A percentile compares a stretch with the other conserved stretches of the same genome.
Evolutionary conservation across 2,888 invertebrate species (phyloP).

Genomic region (Protonemura montana): DNA sequence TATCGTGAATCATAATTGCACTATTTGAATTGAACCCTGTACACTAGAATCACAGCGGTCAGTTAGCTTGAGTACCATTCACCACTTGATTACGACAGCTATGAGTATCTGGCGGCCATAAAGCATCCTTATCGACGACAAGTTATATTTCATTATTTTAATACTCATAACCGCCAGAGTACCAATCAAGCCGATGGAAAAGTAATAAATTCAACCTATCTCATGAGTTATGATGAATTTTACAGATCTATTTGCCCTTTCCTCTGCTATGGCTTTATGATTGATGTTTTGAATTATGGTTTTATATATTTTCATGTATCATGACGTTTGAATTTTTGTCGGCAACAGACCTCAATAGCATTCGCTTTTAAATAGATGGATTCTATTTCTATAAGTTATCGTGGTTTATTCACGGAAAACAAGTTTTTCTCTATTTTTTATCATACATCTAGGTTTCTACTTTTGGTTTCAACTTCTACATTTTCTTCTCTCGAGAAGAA

Average conservation of each 20-base stretch:
- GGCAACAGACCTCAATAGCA: background rate
- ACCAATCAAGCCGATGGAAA: slow-evolving; percentile 16
- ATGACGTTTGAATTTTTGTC: background rate
- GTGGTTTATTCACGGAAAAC: background rate
- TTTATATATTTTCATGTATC: slow-evolving; percentile 24
- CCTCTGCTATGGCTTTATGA: slow-evolving; percentile 2
- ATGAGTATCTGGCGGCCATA: slow-evolving; percentile 15
- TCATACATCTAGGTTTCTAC: too few species aligned
- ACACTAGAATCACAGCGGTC: slow-evolving; percentile 5
- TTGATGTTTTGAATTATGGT: slow-evolving; percentile 25
- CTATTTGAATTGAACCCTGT: slow-evolving; percentile 13
- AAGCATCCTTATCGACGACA: slow-evolving; percentile 19
- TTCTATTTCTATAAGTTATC: background rate
- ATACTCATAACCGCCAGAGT: background rate
- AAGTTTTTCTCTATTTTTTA: background rate
- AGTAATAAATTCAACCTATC: slow-evolving; percentile 9
- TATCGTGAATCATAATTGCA: slow-evolving; percentile 7
- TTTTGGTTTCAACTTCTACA: too few species aligned
- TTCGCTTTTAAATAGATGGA: background rate
- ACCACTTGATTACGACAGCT: slow-evolving; percentile 19
- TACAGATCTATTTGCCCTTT: slow-evolving; percentile 9
- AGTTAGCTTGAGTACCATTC: background rate
- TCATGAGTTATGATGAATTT: background rate
- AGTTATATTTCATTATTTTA: slow-evolving; percentile 28
- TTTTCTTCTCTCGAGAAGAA: too few species aligned